Base-by-base conservation (phyloP, 2,797 vertebrate genomes). In the Arctocebus calabarensis region DNA sequence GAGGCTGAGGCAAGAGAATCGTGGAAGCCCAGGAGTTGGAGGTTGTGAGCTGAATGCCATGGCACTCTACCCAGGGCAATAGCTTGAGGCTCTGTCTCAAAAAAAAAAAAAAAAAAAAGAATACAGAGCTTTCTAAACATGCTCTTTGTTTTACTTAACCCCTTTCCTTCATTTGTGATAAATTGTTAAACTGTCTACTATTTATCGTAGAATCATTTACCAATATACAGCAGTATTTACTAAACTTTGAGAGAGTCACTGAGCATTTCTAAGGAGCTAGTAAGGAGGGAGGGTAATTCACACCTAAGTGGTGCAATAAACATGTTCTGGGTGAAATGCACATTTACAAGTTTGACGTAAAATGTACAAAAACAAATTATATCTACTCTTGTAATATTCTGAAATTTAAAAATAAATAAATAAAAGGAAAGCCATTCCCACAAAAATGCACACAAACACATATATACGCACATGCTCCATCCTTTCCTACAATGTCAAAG, bases 141-240 rank as follows among this genome's bases (percentile, higher is more conserved):
- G 27, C 12, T 52, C 20, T 86, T 84, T 66, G 8, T 40, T 96
- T 78, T 91, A 86, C 73, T 82, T 79, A 95, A 86, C 45, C 40
- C 37, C 29, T 59, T 27, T 62, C 0, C 34, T 73, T 9, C 34
- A 86, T 74, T 48, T 90, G 3, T 87, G 61, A 79, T 86, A 45
- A 61, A 57, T 57, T 89, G 8, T 86, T 81, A 64, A 57, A 40
- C 10, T 11, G 62, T 86, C 40, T 66, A 78, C 27, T 66, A 73
- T 84, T 32, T 84, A 55, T 83, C 70, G 23, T 40, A 1, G 1
- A 27, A 62, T 78, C 0, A 64, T 74, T 94, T 74, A 57, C 86
- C 87, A 90, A 78, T 12, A 45, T 84, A 74, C 12, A 92, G 20
- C 12, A 52, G 9, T 89, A 59, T 87, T 87, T 90, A 77, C 87